These are phyloP conservation scores for Tribolium freemani DNA, from an alignment of 2,888 invertebrate genomes.

Conservation along the genomic window DNA sequence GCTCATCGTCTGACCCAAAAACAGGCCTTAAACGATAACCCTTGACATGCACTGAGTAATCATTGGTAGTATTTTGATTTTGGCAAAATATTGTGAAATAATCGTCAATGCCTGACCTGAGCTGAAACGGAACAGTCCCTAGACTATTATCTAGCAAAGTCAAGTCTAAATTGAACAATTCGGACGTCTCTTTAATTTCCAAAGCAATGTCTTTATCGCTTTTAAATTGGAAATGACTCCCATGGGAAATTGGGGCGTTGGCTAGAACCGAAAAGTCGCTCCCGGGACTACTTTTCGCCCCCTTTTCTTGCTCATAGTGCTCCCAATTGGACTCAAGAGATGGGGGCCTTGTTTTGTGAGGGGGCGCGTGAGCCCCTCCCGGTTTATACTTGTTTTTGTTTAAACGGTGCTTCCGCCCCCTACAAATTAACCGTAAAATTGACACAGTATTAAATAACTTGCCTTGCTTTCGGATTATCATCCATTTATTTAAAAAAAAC, in stretches of 20 bases:
- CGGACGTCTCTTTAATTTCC: constrained; percentile 16
- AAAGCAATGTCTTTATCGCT: constrained; percentile 32
- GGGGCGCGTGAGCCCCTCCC: neutral
- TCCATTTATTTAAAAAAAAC: neutral
- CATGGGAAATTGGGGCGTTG: constrained; percentile 40
- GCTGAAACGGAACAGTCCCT: constrained; percentile 41
- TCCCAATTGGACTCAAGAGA: constrained; percentile 43
- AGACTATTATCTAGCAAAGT: constrained; percentile 40
- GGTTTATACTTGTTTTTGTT: constrained; percentile 21
- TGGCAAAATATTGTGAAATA: constrained; percentile 28
- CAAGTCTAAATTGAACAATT: constrained; percentile 40
- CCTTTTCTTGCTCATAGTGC: constrained; percentile 39
- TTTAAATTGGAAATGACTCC: constrained; percentile 47
- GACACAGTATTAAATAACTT: neutral
- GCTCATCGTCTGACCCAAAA: constrained; percentile 3
- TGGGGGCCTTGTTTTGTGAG: neutral
- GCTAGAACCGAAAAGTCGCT: constrained; percentile 43
- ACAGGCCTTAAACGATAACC: neutral
- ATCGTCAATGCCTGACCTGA: constrained; percentile 33
- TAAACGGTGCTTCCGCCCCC: constrained; percentile 34
- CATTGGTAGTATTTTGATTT: neutral
- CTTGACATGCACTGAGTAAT: neutral
- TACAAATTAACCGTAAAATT: neutral
- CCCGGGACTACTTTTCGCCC: constrained; percentile 23
- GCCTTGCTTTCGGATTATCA: constrained; percentile 13